Percentiles rank a stretch among this genome's conserved stretches.
These are phyloP conservation scores for Drosophila busckii DNA, from an alignment of 1,140 invertebrate genomes.

Conservation along the genomic window DNA sequence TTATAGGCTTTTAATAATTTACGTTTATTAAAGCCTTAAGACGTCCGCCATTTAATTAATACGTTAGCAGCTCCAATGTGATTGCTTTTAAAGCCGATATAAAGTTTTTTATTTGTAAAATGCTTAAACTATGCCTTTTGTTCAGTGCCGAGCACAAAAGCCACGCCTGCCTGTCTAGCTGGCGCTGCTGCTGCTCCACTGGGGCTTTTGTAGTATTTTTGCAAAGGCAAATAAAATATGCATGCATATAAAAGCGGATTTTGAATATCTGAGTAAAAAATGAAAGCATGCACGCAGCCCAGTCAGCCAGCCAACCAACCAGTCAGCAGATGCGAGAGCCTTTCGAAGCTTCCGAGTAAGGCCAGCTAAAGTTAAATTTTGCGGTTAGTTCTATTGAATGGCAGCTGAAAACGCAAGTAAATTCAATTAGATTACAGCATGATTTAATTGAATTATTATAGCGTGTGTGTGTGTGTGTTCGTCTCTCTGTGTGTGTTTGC, in stretches of 20 bases:
- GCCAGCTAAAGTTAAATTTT: no score
- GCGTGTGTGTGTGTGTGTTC: no score
- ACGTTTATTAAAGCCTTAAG: conserved; percentile 41
- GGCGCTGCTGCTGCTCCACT: neutral
- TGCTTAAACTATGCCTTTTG: conserved; percentile 19
- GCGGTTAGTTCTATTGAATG: no score
- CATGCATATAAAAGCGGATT: conserved; percentile 11
- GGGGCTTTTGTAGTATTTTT: conserved; percentile 8
- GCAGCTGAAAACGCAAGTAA: no score
- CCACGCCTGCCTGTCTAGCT: neutral
- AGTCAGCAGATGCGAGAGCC: no score
- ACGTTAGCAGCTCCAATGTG: conserved; percentile 24
- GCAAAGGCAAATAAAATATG: conserved; percentile 15
- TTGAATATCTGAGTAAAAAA: no score
- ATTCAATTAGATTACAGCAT: no score
- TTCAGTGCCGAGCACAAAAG: conserved; percentile 7
- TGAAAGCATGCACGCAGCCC: no score
- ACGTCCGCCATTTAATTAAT: conserved; percentile 15
- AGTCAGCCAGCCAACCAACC: no score
- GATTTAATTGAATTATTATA: conserved; percentile 29
- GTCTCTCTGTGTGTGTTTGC: no score
- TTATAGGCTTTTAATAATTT: conserved; percentile 57
- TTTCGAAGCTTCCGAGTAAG: no score
- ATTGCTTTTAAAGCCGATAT: conserved; percentile 26
- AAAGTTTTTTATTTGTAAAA: conserved; percentile 9